These are phyloP conservation scores for Montifringilla adamsi DNA, from an alignment of 2,113 vertebrate species.

Conservation along the genomic window DNA sequence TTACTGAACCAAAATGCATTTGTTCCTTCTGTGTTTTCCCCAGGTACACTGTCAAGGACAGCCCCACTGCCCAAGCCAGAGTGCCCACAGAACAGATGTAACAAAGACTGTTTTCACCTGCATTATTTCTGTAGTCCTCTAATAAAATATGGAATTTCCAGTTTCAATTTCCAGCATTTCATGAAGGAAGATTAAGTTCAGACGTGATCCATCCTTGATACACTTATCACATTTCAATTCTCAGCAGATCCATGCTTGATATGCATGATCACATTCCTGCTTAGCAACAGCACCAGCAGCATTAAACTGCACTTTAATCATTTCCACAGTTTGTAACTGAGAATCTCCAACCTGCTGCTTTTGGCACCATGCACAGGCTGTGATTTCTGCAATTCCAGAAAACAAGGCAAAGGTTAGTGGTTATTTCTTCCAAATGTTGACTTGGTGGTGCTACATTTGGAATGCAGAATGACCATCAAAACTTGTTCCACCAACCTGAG, in stretches of 20 bases:
- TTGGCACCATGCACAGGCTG: not conserved
- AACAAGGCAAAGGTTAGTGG: not conserved
- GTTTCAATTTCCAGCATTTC: not conserved
- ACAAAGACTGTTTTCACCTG: not conserved
- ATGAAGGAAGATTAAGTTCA: not conserved
- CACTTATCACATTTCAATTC: not conserved
- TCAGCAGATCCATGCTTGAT: not conserved
- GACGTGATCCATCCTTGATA: not conserved
- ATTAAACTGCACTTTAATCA: not conserved
- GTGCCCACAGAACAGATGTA: not conserved
- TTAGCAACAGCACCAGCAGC: not conserved
- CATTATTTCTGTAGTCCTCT: not conserved
- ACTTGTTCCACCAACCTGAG: not conserved
- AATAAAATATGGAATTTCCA: not conserved
- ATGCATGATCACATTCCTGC: not conserved
- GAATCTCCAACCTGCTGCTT: not conserved
- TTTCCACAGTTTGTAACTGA: not conserved
- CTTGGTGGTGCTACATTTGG: not conserved
- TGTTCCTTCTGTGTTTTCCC: not conserved
- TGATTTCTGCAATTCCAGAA: not conserved
- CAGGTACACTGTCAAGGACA: not conserved
- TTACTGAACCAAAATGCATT: not conserved
- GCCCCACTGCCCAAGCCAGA: not conserved
- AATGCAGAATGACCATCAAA: not conserved
- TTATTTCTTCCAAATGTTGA: not conserved